Evolutionary conservation across 1,140 invertebrate genomes (phyloP).

Genomic region (Caenorhabditis remanei): DNA sequence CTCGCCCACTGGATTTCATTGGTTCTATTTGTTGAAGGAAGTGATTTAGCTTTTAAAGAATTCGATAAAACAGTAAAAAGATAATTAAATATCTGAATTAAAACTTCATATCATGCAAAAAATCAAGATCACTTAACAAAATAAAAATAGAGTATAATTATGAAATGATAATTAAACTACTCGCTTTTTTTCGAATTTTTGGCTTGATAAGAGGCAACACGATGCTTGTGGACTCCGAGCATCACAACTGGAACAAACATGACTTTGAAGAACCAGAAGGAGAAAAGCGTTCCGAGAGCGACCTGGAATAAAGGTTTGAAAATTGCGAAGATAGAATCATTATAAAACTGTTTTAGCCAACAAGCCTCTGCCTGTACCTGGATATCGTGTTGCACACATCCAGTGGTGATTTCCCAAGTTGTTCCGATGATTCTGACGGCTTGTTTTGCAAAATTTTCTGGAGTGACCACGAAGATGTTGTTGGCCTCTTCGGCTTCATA

Average conservation of each 20-base stretch:
- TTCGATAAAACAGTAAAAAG: no score
- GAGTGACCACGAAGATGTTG: conserved; percentile 72
- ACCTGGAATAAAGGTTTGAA: conserved; percentile 64
- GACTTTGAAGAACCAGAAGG: conserved; percentile 75
- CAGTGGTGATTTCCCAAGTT: conserved; percentile 70
- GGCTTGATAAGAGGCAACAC: conserved; percentile 68
- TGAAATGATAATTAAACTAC: background rate
- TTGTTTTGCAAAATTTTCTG: conserved; percentile 73
- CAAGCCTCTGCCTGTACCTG: conserved; percentile 65
- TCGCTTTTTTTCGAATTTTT: conserved; percentile 15
- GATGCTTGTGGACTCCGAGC: conserved; percentile 72
- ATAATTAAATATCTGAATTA: background rate
- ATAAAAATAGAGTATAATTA: background rate
- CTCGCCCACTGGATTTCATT: no score
- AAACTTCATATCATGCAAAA: background rate
- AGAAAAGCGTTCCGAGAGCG: conserved; percentile 72
- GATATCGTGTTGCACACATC: conserved; percentile 75
- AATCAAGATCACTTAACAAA: background rate
- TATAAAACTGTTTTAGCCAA: conserved; percentile 57
- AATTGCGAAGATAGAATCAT: background rate
- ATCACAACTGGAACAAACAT: conserved; percentile 75
- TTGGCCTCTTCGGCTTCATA: conserved; percentile 76
- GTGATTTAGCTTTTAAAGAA: no score
- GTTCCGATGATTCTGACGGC: conserved; percentile 74
- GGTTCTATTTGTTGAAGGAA: no score